phyloP scores from a whole-genome alignment of 2,888 invertebrate genomes.

The Folsomia candida region DNA sequence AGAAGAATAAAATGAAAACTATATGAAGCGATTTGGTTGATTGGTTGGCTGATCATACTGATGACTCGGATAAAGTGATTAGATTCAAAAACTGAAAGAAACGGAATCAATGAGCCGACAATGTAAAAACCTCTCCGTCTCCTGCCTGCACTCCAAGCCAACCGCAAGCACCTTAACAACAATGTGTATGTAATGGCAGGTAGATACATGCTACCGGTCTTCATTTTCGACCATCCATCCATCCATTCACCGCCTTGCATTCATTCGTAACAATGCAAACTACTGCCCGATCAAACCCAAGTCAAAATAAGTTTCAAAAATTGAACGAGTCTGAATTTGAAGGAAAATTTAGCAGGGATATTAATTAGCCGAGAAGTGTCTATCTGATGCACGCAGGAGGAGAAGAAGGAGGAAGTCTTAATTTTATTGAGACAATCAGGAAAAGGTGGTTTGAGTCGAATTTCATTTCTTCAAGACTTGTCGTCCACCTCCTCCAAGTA shows the following conservation, averaged over 20 bases:
- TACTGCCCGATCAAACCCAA: too few species aligned
- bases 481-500: background rate
- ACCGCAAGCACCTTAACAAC: background rate
- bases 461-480: background rate
- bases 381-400: background rate
- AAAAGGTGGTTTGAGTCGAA: background rate
- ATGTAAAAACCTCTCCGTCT: background rate
- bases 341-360: background rate
- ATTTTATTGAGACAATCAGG: background rate
- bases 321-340: background rate
- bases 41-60: background rate
- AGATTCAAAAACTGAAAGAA: slow-evolving; percentile 3
- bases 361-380: background rate
- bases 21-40: slow-evolving; percentile 10
- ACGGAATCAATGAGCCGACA: slow-evolving; percentile 13
- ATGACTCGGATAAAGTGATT: background rate
- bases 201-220: too few species aligned
- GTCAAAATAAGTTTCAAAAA: background rate
- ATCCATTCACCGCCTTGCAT: too few species aligned
- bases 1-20: slow-evolving; percentile 8
- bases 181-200: too few species aligned
- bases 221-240: too few species aligned
- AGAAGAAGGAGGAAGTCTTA: background rate
- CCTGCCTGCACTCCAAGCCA: background rate
- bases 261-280: too few species aligned